Evolutionary conservation across 64 coral and sea anemone genomes (phyloP).

Genomic region (Montipora capricornis): DNA sequence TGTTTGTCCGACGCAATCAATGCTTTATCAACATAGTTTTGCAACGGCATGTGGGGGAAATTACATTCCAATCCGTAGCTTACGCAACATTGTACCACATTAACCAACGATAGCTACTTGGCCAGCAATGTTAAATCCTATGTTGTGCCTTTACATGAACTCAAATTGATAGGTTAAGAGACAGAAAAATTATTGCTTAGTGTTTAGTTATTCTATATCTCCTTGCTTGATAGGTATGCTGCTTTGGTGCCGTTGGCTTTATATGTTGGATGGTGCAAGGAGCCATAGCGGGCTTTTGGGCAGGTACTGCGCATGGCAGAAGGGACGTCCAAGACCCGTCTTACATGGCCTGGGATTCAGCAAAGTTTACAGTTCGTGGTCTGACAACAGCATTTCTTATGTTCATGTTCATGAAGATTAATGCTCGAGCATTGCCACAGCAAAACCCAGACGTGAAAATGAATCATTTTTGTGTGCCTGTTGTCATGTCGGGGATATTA

Average conservation of each 20-base stretch:
- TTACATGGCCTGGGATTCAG: conserved; percentile 51
- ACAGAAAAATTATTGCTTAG: not conserved
- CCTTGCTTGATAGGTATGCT: conserved; percentile 49
- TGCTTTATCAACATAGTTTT: no score
- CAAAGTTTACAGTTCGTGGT: conserved; percentile 47
- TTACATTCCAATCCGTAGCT: no score
- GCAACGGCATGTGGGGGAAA: no score
- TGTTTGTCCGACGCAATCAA: no score
- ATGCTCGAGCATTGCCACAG: conserved; percentile 12
- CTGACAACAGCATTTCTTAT: conserved; percentile 64
- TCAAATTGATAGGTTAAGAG: no score
- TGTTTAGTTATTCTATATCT: not conserved
- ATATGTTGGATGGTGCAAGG: conserved; percentile 65
- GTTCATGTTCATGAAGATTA: conserved; percentile 65
- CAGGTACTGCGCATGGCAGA: not conserved
- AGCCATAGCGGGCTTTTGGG: conserved; percentile 17
- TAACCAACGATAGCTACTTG: no score
- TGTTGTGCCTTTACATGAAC: no score
- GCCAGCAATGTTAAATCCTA: no score
- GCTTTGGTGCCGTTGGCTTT: conserved; percentile 68
- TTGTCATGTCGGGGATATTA: conserved; percentile 61
- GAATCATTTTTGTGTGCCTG: conserved; percentile 50
- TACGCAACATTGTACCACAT: no score
- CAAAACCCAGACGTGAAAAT: conserved; percentile 22
- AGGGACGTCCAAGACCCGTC: not conserved